phyloP scores from a whole-genome alignment of 2,797 vertebrate genomes.

The Poecilia gillii region DNA sequence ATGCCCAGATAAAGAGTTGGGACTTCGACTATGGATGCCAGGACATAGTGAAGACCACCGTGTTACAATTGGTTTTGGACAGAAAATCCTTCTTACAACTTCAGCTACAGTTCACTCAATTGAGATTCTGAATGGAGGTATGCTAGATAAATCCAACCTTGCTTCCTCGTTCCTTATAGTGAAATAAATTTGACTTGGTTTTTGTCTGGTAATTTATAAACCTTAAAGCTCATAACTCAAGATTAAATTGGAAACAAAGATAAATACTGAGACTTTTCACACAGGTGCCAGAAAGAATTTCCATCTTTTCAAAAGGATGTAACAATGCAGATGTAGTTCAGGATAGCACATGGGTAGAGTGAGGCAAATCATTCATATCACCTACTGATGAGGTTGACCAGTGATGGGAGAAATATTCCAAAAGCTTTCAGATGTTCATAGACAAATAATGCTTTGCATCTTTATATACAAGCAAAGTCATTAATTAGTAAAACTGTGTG shows the following conservation, averaged over 20 bases:
- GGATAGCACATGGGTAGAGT: too few species aligned
- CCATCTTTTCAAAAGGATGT: neutral
- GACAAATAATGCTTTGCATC: too few species aligned
- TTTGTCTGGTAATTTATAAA: neutral
- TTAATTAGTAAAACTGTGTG: too few species aligned
- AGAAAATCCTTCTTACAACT: constrained; percentile 85
- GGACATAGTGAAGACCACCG: constrained; percentile 83
- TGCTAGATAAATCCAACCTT: neutral
- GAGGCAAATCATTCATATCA: too few species aligned
- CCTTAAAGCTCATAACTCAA: neutral
- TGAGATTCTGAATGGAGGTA: constrained; percentile 88
- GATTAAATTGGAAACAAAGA: neutral
- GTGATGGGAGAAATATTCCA: too few species aligned
- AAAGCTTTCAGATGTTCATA: too few species aligned
- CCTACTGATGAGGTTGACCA: too few species aligned
- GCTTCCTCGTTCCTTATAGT: neutral
- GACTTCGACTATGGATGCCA: constrained; percentile 88
- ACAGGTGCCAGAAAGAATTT: neutral
- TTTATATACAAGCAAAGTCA: too few species aligned
- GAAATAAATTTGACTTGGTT: neutral
- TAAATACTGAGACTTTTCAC: neutral
- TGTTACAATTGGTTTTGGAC: constrained; percentile 81
- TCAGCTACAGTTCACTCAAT: constrained; percentile 93
- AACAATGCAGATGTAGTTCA: neutral
- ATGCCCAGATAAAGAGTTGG: constrained; percentile 88